Evolutionary conservation across 2,888 invertebrate genomes (phyloP).

Genomic region (Incurvaria masculella): DNA sequence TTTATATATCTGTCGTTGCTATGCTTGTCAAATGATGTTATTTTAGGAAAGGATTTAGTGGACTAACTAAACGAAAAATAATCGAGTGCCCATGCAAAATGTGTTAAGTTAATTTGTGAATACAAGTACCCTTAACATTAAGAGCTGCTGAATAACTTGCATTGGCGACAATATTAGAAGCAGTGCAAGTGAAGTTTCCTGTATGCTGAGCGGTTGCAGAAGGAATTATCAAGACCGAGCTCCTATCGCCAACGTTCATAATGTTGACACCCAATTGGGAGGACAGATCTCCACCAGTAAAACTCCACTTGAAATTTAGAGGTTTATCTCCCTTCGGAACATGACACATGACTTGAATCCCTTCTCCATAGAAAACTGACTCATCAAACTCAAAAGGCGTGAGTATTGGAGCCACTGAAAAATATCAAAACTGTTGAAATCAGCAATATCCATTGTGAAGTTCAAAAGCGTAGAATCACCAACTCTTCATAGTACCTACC

Average conservation of each 20-base stretch:
- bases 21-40: no score
- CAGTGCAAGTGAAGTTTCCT: constrained; percentile 67
- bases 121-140: constrained; percentile 60
- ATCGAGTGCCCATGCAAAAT: neutral
- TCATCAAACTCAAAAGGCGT: constrained; percentile 59
- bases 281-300: constrained; percentile 61
- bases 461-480: no score
- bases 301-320: constrained; percentile 71
- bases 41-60: neutral
- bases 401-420: constrained; percentile 60
- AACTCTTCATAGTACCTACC: no score
- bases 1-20: no score
- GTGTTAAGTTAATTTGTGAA: neutral
- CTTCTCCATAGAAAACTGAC: constrained; percentile 56
- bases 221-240: constrained; percentile 67
- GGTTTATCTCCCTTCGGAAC: constrained; percentile 68
- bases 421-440: constrained; percentile 4
- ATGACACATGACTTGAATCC: constrained; percentile 57
- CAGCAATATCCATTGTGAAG: no score
- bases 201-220: constrained; percentile 65
- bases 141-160: constrained; percentile 59
- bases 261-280: constrained; percentile 59
- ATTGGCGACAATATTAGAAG: constrained; percentile 60
- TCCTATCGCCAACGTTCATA: constrained; percentile 61
- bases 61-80: neutral